Evolutionary conservation across 53 echinoderm and acorn worm species (phyloP).

Genomic region (Temnopleurus reevesii): DNA sequence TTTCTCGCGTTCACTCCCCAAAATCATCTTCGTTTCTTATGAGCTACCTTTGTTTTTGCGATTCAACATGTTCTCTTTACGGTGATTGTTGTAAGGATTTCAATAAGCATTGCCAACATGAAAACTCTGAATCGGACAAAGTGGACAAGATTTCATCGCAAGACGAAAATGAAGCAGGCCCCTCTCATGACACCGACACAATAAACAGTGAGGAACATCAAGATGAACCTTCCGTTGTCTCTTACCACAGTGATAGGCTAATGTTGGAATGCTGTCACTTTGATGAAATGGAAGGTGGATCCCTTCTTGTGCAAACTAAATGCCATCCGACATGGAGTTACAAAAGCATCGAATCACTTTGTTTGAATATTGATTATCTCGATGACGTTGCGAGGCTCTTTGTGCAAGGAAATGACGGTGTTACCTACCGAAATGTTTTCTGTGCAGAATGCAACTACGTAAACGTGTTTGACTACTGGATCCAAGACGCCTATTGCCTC

Average conservation of each 20-base stretch:
- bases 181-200: neutral
- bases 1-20: neutral
- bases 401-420: slow-evolving; percentile 75
- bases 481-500: slow-evolving; percentile 71
- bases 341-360: slow-evolving; percentile 50
- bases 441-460: slow-evolving; percentile 87
- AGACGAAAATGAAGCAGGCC: neutral
- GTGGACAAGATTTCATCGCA: neutral
- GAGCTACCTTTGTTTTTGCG: slow-evolving; percentile 75
- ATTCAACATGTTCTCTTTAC: slow-evolving; percentile 66
- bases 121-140: neutral
- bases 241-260: neutral
- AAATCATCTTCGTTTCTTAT: neutral
- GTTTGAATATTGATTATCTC: slow-evolving; percentile 46
- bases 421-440: slow-evolving; percentile 87
- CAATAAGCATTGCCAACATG: neutral
- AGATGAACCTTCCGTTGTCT: neutral
- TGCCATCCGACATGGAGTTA: slow-evolving; percentile 71
- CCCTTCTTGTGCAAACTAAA: slow-evolving; percentile 69
- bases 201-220: neutral
- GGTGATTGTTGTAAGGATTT: slow-evolving; percentile 88
- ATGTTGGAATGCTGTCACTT: slow-evolving; percentile 69
- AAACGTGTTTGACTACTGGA: slow-evolving; percentile 67
- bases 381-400: slow-evolving; percentile 77
- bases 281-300: slow-evolving; percentile 64